phyloP scores from a whole-genome alignment of 2,113 vertebrate species.

The Nerophis ophidion region DNA sequence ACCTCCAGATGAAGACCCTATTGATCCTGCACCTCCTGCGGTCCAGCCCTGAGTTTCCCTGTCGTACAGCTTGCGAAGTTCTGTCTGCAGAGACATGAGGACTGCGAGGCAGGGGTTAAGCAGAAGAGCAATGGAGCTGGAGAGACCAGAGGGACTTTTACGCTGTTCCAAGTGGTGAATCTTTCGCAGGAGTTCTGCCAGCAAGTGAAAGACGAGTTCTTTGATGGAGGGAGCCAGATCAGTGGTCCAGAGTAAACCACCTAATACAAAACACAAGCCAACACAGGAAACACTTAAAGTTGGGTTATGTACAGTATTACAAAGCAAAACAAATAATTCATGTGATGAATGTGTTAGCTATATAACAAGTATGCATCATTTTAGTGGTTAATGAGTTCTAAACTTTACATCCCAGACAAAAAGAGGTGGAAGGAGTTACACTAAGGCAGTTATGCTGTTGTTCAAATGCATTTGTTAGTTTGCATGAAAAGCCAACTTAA shows the following conservation, averaged over 20 bases:
- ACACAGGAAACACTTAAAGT: background rate
- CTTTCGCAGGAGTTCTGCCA: conserved; percentile 90
- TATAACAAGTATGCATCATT: background rate
- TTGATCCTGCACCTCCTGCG: conserved; percentile 59
- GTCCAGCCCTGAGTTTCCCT: conserved; percentile 91
- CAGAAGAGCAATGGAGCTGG: conserved; percentile 89
- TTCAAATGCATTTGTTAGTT: background rate
- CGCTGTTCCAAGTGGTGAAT: conserved; percentile 86
- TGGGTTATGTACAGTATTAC: background rate
- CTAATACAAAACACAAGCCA: conserved; percentile 53
- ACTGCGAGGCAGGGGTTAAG: conserved; percentile 94
- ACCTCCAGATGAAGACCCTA: conserved; percentile 67
- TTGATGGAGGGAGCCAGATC: conserved; percentile 91
- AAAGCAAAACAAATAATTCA: background rate
- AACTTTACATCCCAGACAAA: background rate
- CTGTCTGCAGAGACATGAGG: conserved; percentile 93
- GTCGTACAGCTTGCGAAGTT: conserved; percentile 91
- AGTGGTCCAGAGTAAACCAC: conserved; percentile 92
- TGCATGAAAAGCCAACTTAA: background rate
- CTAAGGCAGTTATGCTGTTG: background rate
- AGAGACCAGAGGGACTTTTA: conserved; percentile 79
- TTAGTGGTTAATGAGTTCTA: background rate
- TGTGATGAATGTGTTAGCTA: background rate
- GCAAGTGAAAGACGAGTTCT: conserved; percentile 87
- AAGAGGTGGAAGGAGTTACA: background rate